Percentiles rank a stretch among this genome's conserved stretches.
Evolutionary conservation across 1,140 invertebrate genomes (phyloP).

Genomic region (Cyclargus thomasi): DNA sequence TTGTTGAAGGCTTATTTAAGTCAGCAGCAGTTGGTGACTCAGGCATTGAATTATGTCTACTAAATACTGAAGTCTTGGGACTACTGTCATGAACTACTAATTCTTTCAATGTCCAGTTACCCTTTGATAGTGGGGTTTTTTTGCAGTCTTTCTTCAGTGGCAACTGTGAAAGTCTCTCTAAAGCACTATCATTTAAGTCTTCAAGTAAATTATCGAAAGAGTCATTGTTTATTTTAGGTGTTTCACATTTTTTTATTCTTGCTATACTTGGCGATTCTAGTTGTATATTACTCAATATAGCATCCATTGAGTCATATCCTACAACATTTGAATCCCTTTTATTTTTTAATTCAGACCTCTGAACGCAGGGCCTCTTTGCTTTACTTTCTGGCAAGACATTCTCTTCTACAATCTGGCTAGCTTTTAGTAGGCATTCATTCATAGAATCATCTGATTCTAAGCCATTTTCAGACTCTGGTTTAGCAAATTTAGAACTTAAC

Average conservation of each 20-base stretch:
- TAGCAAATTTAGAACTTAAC: slow-evolving; percentile 57
- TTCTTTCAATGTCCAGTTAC: slow-evolving; percentile 40
- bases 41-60: slow-evolving; percentile 67
- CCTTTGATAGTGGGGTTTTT: slow-evolving; percentile 29
- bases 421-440: slow-evolving; percentile 69
- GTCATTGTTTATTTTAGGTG: slow-evolving; percentile 57
- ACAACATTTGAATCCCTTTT: slow-evolving; percentile 37
- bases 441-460: slow-evolving; percentile 72
- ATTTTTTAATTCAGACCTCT: slow-evolving; percentile 27
- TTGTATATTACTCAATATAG: slow-evolving; percentile 54
- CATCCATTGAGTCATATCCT: slow-evolving; percentile 56
- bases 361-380: slow-evolving; percentile 34
- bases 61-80: slow-evolving; percentile 49
- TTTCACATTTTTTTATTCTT: slow-evolving; percentile 46
- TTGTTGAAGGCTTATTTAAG: slow-evolving; percentile 48
- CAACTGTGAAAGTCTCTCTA: slow-evolving; percentile 60
- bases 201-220: slow-evolving; percentile 70
- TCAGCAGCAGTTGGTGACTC: slow-evolving; percentile 51
- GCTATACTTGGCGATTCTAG: slow-evolving; percentile 45
- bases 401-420: slow-evolving; percentile 67
- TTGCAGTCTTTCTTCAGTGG: slow-evolving; percentile 35
- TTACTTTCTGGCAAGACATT: slow-evolving; percentile 38
- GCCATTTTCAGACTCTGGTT: slow-evolving; percentile 50
- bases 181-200: slow-evolving; percentile 68
- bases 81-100: slow-evolving; percentile 44